Evolutionary conservation across 1,140 invertebrate species (phyloP), one percentile per base, ranked within the genome.

Genomic region (Drosophila orena): DNA sequence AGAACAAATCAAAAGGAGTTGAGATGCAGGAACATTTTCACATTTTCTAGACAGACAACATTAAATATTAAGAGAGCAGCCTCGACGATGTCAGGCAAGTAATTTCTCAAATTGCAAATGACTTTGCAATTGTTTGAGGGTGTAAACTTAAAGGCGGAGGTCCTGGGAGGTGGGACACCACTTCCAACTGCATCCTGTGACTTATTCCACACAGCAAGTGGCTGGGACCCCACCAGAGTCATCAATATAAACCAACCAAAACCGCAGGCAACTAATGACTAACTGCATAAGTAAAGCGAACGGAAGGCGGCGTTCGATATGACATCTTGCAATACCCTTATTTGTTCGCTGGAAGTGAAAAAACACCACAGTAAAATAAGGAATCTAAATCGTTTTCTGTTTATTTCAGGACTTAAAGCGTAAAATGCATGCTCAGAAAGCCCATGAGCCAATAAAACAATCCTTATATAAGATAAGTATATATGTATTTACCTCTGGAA

Each of bases 201-300:
- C 37, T 68, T 47, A 27, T 52, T 30, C 37, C 30, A 15, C 46
- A 68, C 42, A 62, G 64, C 59, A 65, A 68, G 65, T 65, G 59
- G 46, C 24, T 14, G 14, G 12, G 35, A 6, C 46, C 37, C 44
- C 59, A 64, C 46, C 46, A 68, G 46, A 68, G 64, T 68, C 64
- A 68, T 68, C 64, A 68, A 68, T 68, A 68, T 65, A 43, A 68
- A 20, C n/a, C 64, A n/a, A 35, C 59, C 64, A 43, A 59, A 68
- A 68, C 64, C 64, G 46, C 64, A 65, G 64, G 27, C 64, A 68
- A 68, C 64, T 68, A 68, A 68, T 68, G 64, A 65, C 64, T 52
- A 68, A 52, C 59, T 52, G 59, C 59, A 68, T 43, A 68, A 68
- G 46, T 52, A 68, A 65, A 35, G 35, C 37, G 11, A 20, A 27